Evolutionary conservation across 2,888 invertebrate genomes (phyloP).

Genomic region (Standfussiana lucernea): DNA sequence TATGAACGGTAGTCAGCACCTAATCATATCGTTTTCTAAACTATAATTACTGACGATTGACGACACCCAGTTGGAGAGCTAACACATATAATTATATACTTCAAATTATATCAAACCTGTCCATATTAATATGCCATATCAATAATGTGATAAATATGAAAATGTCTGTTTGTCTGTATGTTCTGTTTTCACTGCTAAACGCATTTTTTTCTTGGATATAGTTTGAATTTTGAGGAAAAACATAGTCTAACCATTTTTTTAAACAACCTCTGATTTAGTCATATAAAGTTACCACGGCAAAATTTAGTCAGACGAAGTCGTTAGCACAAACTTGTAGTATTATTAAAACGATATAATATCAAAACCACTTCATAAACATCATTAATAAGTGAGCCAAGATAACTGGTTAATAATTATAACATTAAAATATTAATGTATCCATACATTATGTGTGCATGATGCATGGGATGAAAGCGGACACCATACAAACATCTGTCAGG

Average conservation of each 20-base stretch:
- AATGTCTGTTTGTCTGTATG: background rate
- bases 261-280: background rate
- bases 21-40: constrained; percentile 31
- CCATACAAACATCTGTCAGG: constrained; percentile 39
- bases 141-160: constrained; percentile 5
- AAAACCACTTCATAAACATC: constrained; percentile 48
- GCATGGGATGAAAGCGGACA: constrained; percentile 64
- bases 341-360: constrained; percentile 30
- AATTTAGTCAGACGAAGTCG: background rate
- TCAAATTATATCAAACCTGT: constrained; percentile 42
- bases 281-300: background rate
- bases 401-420: constrained; percentile 64
- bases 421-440: constrained; percentile 68
- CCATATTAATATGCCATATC: constrained; percentile 18
- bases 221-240: background rate
- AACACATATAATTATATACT: constrained; percentile 48
- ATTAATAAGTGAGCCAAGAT: constrained; percentile 47
- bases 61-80: constrained; percentile 14
- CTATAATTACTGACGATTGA: constrained; percentile 50
- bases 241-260: background rate
- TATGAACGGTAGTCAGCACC: constrained; percentile 32
- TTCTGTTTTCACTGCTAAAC: background rate
- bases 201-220: background rate
- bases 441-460: constrained; percentile 66
- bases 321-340: background rate